Conservation (phyloP, 2,888 invertebrate species). For the Gortyna flavago region DNA sequence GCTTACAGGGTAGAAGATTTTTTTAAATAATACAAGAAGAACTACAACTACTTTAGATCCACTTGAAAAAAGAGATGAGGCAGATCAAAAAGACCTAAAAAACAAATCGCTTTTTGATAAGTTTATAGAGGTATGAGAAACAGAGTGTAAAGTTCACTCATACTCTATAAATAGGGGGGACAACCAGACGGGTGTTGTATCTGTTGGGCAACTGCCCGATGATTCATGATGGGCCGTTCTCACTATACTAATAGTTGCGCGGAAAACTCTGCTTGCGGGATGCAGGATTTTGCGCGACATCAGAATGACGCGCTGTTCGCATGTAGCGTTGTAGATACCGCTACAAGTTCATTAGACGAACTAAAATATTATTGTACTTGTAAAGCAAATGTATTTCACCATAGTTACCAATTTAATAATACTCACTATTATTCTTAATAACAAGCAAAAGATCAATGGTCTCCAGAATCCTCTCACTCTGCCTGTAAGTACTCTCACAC, state of each 20-base stretch:
- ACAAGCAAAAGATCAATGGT: conserved; percentile 65
- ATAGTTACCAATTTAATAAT: not conserved
- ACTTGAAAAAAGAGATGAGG: not conserved
- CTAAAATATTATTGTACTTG: not conserved
- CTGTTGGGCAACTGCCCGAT: too few species aligned
- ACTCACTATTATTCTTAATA: conserved; percentile 66
- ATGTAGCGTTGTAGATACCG: too few species aligned
- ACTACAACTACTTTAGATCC: not conserved
- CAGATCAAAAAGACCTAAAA: not conserved
- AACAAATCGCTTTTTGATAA: not conserved
- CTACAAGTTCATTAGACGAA: too few species aligned
- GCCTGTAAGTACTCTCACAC: conserved; percentile 66
- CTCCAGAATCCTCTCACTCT: conserved; percentile 59
- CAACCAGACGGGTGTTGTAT: too few species aligned
- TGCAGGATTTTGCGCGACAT: too few species aligned
- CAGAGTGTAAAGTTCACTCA: too few species aligned
- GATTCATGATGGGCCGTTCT: too few species aligned
- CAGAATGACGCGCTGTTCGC: too few species aligned
- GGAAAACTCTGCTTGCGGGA: too few species aligned
- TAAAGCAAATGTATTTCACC: not conserved
- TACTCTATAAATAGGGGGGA: too few species aligned
- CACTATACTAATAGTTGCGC: too few species aligned
- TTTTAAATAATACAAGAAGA: not conserved
- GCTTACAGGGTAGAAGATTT: not conserved
- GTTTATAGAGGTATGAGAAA: too few species aligned